Conservation (phyloP, 2,113 vertebrate genomes). For the Dasypus novemcinctus region DNA sequence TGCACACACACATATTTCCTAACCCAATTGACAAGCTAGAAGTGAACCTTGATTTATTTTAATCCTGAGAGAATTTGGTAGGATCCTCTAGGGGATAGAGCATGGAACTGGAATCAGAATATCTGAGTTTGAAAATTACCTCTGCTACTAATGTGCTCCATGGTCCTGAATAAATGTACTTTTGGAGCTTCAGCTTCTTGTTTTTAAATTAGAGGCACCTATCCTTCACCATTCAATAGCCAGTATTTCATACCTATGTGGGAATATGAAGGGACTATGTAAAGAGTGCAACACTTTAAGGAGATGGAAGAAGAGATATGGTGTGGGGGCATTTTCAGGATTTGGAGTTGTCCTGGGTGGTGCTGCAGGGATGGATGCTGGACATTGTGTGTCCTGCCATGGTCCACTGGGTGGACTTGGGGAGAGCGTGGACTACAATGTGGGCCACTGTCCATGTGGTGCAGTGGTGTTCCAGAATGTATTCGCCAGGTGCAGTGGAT, state of each 20-base stretch:
- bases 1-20: background rate
- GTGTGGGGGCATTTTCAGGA: too few relatives aligned
- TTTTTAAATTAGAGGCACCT: background rate
- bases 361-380: too few relatives aligned
- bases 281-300: background rate
- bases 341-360: too few relatives aligned
- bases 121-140: background rate
- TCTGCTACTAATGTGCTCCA: background rate
- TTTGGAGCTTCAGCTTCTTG: conserved; percentile 16
- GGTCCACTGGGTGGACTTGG: too few relatives aligned
- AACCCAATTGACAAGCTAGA: background rate
- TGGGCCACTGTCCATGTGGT: too few relatives aligned
- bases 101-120: background rate
- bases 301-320: background rate
- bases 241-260: background rate
- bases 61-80: background rate
- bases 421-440: too few relatives aligned
- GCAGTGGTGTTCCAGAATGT: too few relatives aligned
- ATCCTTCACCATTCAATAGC: background rate
- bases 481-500: too few relatives aligned
- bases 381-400: too few relatives aligned
- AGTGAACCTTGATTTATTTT: background rate
- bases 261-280: background rate
- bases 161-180: background rate
- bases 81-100: background rate